phyloP scores from a whole-genome alignment of 2,888 invertebrate genomes.

The Epsilonema sp. region DNA sequence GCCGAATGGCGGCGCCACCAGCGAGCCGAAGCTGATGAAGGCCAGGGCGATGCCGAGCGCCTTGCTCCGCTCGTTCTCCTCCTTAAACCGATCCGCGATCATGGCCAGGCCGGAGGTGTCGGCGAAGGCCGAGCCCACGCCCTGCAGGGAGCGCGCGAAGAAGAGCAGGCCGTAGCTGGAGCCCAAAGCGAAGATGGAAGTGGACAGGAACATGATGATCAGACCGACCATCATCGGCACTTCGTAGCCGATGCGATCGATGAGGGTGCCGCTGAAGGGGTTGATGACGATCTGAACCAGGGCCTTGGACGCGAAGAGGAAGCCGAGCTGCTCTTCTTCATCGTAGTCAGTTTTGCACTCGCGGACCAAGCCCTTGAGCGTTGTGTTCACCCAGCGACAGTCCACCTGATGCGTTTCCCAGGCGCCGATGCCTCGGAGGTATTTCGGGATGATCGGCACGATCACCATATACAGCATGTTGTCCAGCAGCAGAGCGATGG shows the following conservation, averaged over 20 bases:
- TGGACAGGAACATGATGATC: conserved; percentile 91
- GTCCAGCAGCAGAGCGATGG: conserved; percentile 83
- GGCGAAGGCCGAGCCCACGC: conserved; percentile 95
- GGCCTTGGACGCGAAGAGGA: conserved; percentile 77
- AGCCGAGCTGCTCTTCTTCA: conserved; percentile 82
- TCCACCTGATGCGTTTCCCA: conserved; percentile 35
- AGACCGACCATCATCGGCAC: conserved; percentile 99
- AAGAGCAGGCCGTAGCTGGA: conserved; percentile 82
- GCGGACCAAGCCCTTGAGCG: conserved; percentile 51
- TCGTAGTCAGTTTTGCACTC: conserved; percentile 53
- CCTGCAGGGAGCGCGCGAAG: conserved; percentile 89
- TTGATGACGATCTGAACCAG: conserved; percentile 94
- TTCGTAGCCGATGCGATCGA: conserved; percentile 94
- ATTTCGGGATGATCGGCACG: conserved; percentile 93
- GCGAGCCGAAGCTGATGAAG: conserved; percentile 93
- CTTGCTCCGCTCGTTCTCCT: conserved; percentile 77
- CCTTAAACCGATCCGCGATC: conserved; percentile 96
- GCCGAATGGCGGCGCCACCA: conserved; percentile 97
- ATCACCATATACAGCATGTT: conserved; percentile 99
- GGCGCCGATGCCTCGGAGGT: conserved; percentile 41
- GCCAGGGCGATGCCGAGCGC: conserved; percentile 84
- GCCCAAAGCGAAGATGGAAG: conserved; percentile 68
- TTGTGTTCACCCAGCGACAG: conserved; percentile 64
- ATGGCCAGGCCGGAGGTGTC: conserved; percentile 94
- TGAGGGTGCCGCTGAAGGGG: conserved; percentile 90